A percentile compares a stretch with the other conserved stretches of the same genome.
phyloP scores from a whole-genome alignment of 23 tunicate species.

The Ascidia mentula region DNA sequence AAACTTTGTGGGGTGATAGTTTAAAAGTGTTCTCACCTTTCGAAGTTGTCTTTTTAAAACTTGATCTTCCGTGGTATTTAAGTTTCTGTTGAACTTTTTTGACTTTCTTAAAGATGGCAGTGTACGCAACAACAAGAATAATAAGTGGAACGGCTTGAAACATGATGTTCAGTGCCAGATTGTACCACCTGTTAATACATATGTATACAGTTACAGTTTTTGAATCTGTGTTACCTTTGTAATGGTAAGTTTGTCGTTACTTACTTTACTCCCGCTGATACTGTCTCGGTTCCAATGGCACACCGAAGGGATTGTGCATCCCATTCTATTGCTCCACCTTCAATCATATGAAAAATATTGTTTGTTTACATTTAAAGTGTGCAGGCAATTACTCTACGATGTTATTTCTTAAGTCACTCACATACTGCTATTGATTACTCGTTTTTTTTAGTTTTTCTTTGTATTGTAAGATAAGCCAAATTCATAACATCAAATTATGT shows the following conservation, averaged over 20 bases:
- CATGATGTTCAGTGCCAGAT: constrained; percentile 53
- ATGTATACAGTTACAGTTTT: not conserved
- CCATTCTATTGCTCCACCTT: constrained; percentile 44
- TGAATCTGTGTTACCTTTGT: not conserved
- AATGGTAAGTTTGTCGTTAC: not conserved
- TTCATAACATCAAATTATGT: too few relatives aligned
- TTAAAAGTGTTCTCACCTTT: constrained; percentile 22
- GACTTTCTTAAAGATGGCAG: constrained; percentile 72
- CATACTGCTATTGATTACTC: too few relatives aligned
- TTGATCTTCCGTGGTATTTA: constrained; percentile 47
- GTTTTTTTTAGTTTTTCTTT: too few relatives aligned
- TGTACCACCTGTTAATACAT: constrained; percentile 56
- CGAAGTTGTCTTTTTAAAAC: constrained; percentile 19
- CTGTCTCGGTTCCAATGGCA: constrained; percentile 26
- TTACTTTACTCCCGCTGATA: constrained; percentile 33
- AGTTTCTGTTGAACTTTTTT: constrained; percentile 50
- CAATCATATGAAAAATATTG: too few relatives aligned
- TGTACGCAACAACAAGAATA: constrained; percentile 46
- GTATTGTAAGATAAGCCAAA: too few relatives aligned
- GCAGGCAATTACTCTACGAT: too few relatives aligned
- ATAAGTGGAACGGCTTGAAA: constrained; percentile 83
- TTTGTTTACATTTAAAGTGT: too few relatives aligned
- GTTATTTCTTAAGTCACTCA: too few relatives aligned
- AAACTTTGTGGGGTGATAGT: too few relatives aligned
- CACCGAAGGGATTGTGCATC: constrained; percentile 33